phyloP scores from a whole-genome alignment of 2,888 invertebrate genomes.

The Dynastes tityus region DNA sequence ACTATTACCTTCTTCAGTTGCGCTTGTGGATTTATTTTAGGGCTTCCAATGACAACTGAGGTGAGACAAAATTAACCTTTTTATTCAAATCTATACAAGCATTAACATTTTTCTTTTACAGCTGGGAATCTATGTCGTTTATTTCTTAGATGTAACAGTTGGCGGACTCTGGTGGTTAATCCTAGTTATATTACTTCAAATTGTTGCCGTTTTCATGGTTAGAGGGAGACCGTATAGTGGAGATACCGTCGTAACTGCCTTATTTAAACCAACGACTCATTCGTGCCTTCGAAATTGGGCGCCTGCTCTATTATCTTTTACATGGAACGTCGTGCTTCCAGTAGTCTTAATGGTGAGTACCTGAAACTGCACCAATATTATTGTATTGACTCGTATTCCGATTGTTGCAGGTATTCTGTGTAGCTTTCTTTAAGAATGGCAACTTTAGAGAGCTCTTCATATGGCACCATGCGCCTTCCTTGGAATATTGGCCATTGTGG shows the following conservation, averaged over 20 bases:
- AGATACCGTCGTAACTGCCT: slow-evolving; percentile 78
- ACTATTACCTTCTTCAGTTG: slow-evolving; percentile 89
- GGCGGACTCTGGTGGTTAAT: slow-evolving; percentile 93
- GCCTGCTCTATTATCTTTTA: slow-evolving; percentile 83
- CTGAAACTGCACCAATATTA: not conserved
- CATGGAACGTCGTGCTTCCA: slow-evolving; percentile 91
- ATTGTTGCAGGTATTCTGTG: slow-evolving; percentile 74
- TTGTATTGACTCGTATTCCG: not conserved
- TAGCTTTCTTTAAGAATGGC: slow-evolving; percentile 82
- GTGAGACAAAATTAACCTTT: slow-evolving; percentile 70
- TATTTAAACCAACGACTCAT: slow-evolving; percentile 73
- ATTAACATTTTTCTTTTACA: slow-evolving; percentile 64
- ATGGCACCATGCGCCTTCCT: slow-evolving; percentile 75
- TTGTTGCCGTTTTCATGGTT: slow-evolving; percentile 88
- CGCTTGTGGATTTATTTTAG: slow-evolving; percentile 85
- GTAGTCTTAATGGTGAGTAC: slow-evolving; percentile 83
- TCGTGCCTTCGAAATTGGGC: slow-evolving; percentile 74
- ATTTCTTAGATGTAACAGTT: slow-evolving; percentile 88
- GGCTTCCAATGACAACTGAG: slow-evolving; percentile 91
- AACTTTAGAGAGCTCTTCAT: slow-evolving; percentile 79
- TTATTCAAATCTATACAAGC: not conserved
- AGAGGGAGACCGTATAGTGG: slow-evolving; percentile 90
- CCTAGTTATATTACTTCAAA: slow-evolving; percentile 82
- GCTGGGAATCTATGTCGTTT: slow-evolving; percentile 87
- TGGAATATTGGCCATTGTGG: slow-evolving; percentile 88